Base-by-base conservation (phyloP, 2,797 vertebrate species). In the Tapera naevia region DNA sequence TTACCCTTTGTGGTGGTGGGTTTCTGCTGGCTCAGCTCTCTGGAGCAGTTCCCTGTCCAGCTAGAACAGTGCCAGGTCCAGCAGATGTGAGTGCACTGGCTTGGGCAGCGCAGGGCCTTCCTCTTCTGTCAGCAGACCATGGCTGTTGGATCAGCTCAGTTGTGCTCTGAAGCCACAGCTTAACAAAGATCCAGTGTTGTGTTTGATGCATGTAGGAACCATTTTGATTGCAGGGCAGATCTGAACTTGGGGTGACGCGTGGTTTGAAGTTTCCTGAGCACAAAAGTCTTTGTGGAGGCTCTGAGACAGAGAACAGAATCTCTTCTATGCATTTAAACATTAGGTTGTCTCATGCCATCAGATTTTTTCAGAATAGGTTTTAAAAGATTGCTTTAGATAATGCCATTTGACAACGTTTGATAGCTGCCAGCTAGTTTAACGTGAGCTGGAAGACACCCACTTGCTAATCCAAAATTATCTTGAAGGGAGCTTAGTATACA, bases 1-100 rank as follows among this genome's bases (percentile, higher is more conserved):
- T 17, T 28, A 1, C 10, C 7, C 7, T 7, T 22, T 28, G 4
- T 0, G 1, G 2, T 4, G 7, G 0, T 5, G 27, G 2, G 33
- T 17, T 28, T 5, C 10, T 39, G 28, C 62, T 5, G 19, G 5
- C 46, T 5, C 2, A 0, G 3, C 46, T 13, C 24, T 53, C 4
- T 3, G 28, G 30, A 10, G 58, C n/a, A 2, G 19, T 4, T 30
- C 8, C 1, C 14, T 5, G 35, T 5, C 33, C 21, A 0, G 45
- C 48, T 27, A 0, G 22, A 7, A 10, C 2, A 0, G 0, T 2
- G 37, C 43, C 5, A 60, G 7, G 48, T 80, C 1, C 16, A 11
- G 3, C 14, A 3, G 5, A 2, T 6, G 7, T 6, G 33, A 32
- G 9, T 2, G 56, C 2, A 2, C 25, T 39, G 39, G 23, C 43